Conservation (phyloP, 2,797 vertebrate genomes). For the Podarcis lilfordi region DNA sequence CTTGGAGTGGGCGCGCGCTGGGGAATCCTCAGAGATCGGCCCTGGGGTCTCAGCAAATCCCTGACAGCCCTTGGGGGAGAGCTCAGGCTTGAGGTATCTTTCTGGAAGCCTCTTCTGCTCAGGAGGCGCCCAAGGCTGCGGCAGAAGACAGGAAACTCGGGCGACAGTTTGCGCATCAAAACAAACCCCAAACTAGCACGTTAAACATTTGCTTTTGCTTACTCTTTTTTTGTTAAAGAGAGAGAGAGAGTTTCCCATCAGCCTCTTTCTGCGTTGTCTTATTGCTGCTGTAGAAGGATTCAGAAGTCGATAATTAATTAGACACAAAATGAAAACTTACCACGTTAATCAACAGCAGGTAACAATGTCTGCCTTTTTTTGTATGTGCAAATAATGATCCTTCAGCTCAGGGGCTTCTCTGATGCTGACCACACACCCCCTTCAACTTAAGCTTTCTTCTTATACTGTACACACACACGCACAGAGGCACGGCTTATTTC, state of each 20-base stretch:
- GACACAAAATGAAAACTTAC: constrained; percentile 74
- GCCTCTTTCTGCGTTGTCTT: neutral
- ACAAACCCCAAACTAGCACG: neutral
- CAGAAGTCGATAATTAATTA: constrained; percentile 71
- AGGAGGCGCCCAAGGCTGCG: constrained; percentile 16
- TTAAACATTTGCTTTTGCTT: neutral
- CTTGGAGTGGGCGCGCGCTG: constrained; percentile 57
- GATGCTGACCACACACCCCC: no score
- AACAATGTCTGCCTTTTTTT: constrained; percentile 58
- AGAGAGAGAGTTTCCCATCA: neutral
- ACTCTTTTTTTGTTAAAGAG: neutral
- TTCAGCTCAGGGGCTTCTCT: constrained; percentile 37
- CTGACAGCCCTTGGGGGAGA: neutral
- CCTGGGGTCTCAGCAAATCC: constrained; percentile 34
- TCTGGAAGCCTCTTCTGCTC: neutral
- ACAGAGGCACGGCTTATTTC: constrained; percentile 50
- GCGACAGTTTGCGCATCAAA: neutral
- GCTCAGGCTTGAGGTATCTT: neutral
- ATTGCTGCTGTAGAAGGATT: constrained; percentile 39
- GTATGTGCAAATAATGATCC: constrained; percentile 44
- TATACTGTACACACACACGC: constrained; percentile 8
- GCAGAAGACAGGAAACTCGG: constrained; percentile 32
- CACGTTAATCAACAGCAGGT: constrained; percentile 63
- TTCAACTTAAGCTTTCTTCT: constrained; percentile 52
- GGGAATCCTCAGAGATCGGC: constrained; percentile 66